Conservation (phyloP, 2,888 invertebrate genomes). For the Drosophila lacicola region DNA sequence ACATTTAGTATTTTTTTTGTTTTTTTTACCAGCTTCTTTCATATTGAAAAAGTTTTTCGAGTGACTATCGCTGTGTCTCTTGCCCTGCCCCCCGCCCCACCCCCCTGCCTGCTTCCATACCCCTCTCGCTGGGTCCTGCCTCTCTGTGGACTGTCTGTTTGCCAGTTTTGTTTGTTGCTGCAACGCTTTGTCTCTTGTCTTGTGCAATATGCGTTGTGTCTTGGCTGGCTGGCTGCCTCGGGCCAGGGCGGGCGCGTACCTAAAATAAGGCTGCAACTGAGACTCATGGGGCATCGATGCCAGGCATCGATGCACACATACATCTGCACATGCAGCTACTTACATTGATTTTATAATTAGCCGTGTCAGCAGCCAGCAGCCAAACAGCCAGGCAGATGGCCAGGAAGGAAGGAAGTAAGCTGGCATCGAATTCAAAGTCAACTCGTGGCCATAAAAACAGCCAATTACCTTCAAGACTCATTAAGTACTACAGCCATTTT, state of each 20-base stretch:
- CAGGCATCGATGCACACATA: background rate
- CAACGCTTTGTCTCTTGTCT: conserved; percentile 57
- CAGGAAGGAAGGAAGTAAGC: conserved; percentile 18
- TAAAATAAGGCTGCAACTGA: background rate
- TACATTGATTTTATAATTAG: conserved; percentile 76
- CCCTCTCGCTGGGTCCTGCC: background rate
- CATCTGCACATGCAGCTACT: conserved; percentile 46
- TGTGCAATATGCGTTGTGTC: conserved; percentile 72
- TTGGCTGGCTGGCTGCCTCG: conserved; percentile 27
- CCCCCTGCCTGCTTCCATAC: background rate
- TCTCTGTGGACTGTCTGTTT: conserved; percentile 23
- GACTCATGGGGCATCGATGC: conserved; percentile 1
- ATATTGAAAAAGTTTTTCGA: conserved; percentile 75
- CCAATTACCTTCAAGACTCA: conserved; percentile 77
- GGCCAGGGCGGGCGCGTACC: background rate
- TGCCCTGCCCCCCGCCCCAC: conserved; percentile 9
- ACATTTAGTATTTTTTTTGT: conserved; percentile 15
- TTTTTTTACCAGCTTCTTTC: conserved; percentile 26
- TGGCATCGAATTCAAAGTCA: conserved; percentile 56
- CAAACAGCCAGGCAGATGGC: background rate
- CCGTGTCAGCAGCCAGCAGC: conserved; percentile 37
- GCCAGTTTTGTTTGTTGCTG: conserved; percentile 44
- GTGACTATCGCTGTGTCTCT: conserved; percentile 57
- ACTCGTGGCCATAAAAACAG: conserved; percentile 72
- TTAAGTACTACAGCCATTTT: conserved; percentile 66